Evolutionary conservation across 1,140 invertebrate genomes (phyloP).

Genomic region (Papilio helenus): DNA sequence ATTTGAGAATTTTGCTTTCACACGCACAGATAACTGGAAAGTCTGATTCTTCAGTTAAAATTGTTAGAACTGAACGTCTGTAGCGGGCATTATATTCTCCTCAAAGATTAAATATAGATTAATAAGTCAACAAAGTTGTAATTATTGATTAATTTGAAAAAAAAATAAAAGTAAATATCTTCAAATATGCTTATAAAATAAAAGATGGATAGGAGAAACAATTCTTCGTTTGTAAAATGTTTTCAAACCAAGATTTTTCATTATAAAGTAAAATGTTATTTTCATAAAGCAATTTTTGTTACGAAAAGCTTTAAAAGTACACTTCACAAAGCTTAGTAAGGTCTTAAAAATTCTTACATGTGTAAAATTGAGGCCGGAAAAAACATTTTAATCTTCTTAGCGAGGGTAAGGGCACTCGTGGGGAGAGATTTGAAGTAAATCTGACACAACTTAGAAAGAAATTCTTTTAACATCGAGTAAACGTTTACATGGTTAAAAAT

Average conservation of each 20-base stretch:
- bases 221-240: background rate
- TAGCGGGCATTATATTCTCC: too few relatives aligned
- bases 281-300: background rate
- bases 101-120: too few relatives aligned
- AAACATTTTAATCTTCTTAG: conserved; percentile 25
- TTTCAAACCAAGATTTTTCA: background rate
- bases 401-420: background rate
- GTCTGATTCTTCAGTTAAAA: too few relatives aligned
- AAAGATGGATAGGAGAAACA: background rate
- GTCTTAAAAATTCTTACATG: conserved; percentile 12
- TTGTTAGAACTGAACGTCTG: too few relatives aligned
- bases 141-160: too few relatives aligned
- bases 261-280: background rate
- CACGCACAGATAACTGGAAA: too few relatives aligned
- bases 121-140: too few relatives aligned
- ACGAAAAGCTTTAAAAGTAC: background rate
- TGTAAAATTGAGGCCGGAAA: background rate
- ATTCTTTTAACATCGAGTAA: background rate
- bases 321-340: background rate
- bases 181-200: too few relatives aligned
- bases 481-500: background rate
- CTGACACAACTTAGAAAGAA: conserved; percentile 7
- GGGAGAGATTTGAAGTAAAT: conserved; percentile 9
- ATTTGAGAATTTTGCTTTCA: too few relatives aligned
- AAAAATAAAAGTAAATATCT: too few relatives aligned